phyloP scores from a whole-genome alignment of 2,113 vertebrate genomes.

The Rhynchopsitta pachyrhyncha region DNA sequence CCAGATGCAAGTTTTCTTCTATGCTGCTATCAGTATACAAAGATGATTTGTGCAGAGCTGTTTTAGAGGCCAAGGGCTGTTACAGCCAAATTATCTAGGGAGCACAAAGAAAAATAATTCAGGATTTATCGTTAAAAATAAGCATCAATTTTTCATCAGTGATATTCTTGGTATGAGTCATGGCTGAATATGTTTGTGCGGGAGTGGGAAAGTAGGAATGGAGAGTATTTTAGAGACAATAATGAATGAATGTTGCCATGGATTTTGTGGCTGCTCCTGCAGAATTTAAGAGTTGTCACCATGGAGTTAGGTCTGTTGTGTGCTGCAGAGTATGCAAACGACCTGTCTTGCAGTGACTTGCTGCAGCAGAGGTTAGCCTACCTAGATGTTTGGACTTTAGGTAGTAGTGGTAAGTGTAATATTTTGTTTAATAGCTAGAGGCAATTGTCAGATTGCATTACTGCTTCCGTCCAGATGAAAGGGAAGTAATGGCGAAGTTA shows the following conservation, averaged over 20 bases:
- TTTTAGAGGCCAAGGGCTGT: not conserved
- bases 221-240: constrained; percentile 24
- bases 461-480: not conserved
- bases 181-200: not conserved
- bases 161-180: constrained; percentile 24
- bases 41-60: not conserved
- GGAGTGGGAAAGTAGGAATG: constrained; percentile 6
- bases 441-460: not conserved
- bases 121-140: constrained; percentile 43
- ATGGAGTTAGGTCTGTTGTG: not conserved
- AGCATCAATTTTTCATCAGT: constrained; percentile 17
- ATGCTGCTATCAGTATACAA: not conserved
- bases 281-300: not conserved
- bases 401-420: not conserved
- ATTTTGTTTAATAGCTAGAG: not conserved
- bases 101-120: constrained; percentile 8
- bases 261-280: constrained; percentile 11
- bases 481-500: not conserved
- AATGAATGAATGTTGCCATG: constrained; percentile 52
- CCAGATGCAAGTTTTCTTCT: not conserved
- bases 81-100: not conserved
- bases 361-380: not conserved
- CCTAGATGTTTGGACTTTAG: not conserved
- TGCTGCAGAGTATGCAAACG: not conserved
- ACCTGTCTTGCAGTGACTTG: not conserved